These are phyloP conservation scores for Apotomis turbidana DNA, from an alignment of 2,888 invertebrate genomes.

Conservation along the genomic window DNA sequence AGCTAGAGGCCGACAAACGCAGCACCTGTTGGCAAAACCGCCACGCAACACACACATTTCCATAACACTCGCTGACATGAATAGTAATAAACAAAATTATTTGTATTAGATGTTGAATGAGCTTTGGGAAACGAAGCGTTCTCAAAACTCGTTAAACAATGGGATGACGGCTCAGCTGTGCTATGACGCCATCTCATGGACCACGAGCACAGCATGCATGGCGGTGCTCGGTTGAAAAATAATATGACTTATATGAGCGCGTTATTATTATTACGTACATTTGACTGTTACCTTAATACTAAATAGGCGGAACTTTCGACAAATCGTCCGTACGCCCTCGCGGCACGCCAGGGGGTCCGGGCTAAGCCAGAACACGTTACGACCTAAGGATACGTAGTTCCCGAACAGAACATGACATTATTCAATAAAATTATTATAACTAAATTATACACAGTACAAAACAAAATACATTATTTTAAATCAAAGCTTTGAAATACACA, in stretches of 20 bases:
- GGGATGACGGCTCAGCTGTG: not conserved
- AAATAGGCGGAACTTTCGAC: constrained; percentile 78
- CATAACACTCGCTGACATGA: constrained; percentile 7
- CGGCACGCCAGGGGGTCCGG: constrained; percentile 2
- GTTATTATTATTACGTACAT: constrained; percentile 47
- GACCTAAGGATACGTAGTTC: constrained; percentile 28
- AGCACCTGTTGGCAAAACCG: not conserved
- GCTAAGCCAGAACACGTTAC: constrained; percentile 24
- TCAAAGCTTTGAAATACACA: not conserved
- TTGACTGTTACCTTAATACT: constrained; percentile 56
- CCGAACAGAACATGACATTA: constrained; percentile 22
- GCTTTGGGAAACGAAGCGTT: constrained; percentile 4
- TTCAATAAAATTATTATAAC: not conserved
- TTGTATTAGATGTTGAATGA: constrained; percentile 1
- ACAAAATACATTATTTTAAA: constrained; percentile 1
- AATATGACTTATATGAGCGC: too few relatives aligned
- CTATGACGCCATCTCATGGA: not conserved
- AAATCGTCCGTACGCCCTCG: constrained; percentile 61
- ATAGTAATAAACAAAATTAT: not conserved
- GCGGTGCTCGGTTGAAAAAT: not conserved
- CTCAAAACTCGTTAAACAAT: constrained; percentile 1
- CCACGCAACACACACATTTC: not conserved
- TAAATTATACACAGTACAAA: constrained; percentile 7
- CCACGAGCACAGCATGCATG: not conserved
- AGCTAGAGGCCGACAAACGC: not conserved